phyloP scores from a whole-genome alignment of 2,113 vertebrate species.

The Anseranas semipalmata region DNA sequence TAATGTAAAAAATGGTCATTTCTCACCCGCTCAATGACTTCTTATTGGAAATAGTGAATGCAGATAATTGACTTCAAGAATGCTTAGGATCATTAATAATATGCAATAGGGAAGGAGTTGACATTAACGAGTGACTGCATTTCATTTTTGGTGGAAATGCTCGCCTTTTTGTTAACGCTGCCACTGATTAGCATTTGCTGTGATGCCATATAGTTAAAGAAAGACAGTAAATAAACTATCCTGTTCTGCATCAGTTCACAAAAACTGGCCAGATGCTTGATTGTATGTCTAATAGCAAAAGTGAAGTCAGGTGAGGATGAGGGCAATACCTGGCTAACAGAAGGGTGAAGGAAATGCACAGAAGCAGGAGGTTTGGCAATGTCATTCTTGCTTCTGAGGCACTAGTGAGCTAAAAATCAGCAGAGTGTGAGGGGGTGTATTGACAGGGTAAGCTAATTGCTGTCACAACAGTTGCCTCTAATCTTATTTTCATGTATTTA shows the following conservation, averaged over 20 bases:
- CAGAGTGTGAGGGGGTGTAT: neutral
- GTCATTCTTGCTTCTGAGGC: neutral
- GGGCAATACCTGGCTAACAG: neutral
- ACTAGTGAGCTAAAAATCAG: neutral
- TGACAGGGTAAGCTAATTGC: conserved; percentile 22
- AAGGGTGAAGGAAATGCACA: neutral
- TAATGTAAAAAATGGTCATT: neutral
- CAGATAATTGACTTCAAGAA: neutral
- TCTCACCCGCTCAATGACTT: neutral
- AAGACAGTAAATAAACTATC: neutral
- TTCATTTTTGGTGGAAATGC: neutral
- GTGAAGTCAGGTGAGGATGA: neutral
- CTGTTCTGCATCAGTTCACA: neutral
- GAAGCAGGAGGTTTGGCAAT: neutral
- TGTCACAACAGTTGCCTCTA: conserved; percentile 50
- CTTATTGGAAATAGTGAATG: neutral
- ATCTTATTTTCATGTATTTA: conserved; percentile 65
- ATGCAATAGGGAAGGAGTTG: neutral
- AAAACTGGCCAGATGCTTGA: neutral
- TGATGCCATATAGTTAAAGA: accelerated
- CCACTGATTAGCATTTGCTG: neutral
- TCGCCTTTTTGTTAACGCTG: neutral
- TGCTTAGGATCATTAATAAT: neutral
- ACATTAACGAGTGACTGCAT: neutral
- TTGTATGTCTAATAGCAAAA: neutral